Conservation (phyloP, 2,113 vertebrate species). For the Anguilla japonica region DNA sequence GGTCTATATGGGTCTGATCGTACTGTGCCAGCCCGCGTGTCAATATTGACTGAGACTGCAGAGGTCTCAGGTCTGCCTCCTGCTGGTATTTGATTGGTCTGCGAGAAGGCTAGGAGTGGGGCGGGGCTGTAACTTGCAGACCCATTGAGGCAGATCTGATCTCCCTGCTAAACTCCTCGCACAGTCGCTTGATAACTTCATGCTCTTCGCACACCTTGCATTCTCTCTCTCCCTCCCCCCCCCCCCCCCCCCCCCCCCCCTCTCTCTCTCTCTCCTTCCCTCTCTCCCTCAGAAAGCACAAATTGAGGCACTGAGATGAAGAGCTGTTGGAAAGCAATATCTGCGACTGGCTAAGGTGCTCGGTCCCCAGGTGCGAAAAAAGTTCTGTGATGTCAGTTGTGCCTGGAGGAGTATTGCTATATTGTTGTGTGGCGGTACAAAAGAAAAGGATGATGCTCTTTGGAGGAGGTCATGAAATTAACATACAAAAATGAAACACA, state of each 20-base stretch:
- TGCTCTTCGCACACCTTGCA: conserved; percentile 33
- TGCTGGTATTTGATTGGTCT: conserved; percentile 10
- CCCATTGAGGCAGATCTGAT: conserved; percentile 58
- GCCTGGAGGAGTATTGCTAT: conserved; percentile 57
- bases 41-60: conserved; percentile 30
- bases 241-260: conserved; percentile 42
- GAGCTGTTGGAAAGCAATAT: conserved; percentile 50
- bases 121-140: conserved; percentile 58
- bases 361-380: conserved; percentile 54
- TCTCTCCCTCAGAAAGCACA: conserved; percentile 42
- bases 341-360: conserved; percentile 49
- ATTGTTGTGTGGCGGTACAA: conserved; percentile 53
- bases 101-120: not conserved
- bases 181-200: conserved; percentile 44
- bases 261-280: conserved; percentile 30
- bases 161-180: conserved; percentile 61
- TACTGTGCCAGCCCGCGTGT: conserved; percentile 21
- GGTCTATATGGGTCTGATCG: conserved; percentile 48
- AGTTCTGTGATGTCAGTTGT: conserved; percentile 66
- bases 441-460: conserved; percentile 50
- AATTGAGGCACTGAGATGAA: conserved; percentile 48
- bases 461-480: conserved; percentile 61
- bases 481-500: conserved; percentile 57
- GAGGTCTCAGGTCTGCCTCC: not conserved
- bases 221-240: conserved; percentile 60